Base-by-base conservation (phyloP, 2,888 invertebrate species). In the Phanerotoma sp. region DNA sequence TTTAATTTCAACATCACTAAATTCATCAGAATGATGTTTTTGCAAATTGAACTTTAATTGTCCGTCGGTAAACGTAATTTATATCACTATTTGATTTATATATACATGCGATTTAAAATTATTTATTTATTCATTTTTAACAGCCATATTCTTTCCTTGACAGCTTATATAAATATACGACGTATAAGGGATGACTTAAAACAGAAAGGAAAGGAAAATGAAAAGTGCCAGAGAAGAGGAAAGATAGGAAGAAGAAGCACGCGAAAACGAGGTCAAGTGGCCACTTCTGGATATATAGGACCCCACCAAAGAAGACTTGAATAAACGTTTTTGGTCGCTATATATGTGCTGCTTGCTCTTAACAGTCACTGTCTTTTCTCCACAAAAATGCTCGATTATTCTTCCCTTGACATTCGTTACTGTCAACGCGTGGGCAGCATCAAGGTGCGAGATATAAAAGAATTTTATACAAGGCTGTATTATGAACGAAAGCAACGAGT, bases 251-350 rank as follows among this genome's bases (percentile, higher is more conserved):
- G 56, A 48, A 32, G 51, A 56, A n/a, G 25, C 44, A 41, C 28
- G 49, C 28, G 40, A 32, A 57, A 62, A 59, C 46, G 62, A 56
- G 61, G 62, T 62, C 62, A 56, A 62, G 62, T 61, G 56, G 61
- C 46, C 51, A 61, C 61, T 59, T 56, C 51, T 58, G 61, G 40
- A 20, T 42, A 46, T 53, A 46, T 35, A 57, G 50, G 42, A 44
- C 35, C 48, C 56, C 52, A 33, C 58, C 49, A 45, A 22, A 15
- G 21, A 46, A 42, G 47, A 58, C 61, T 62, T 56, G 30, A 55
- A 60, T 57, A 62, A 60, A 56, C 53, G 57, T 56, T n/a, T n/a
- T n/a, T 54, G 44, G 42, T 32, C 35, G 44, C 41, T 44, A 47
- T 41, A 45, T 44, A 33, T 40, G 42, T 52, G 35, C 32, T 38